Percentiles rank a stretch among this genome's conserved stretches.
Evolutionary conservation across 1,140 invertebrate species (phyloP).

Genomic region (Tribolium madens): DNA sequence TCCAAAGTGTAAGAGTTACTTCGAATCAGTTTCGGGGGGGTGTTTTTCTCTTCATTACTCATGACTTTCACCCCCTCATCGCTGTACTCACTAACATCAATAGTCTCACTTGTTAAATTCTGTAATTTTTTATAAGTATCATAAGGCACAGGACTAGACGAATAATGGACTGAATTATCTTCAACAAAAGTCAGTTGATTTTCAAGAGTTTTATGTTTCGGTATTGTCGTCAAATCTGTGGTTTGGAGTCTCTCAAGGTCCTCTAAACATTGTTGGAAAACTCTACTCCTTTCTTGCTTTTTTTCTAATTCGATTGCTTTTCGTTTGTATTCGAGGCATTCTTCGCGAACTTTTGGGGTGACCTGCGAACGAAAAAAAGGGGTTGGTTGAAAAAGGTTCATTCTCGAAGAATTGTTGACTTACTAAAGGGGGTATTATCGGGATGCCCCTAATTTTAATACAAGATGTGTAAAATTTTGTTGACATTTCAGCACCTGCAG

Average conservation of each 20-base stretch:
- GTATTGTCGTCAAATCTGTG: slow-evolving; percentile 34
- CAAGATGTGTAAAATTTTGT: slow-evolving; percentile 66
- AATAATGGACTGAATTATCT: background rate
- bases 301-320: slow-evolving; percentile 61
- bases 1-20: slow-evolving; percentile 74
- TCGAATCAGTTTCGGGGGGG: slow-evolving; percentile 67
- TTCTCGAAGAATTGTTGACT: no score
- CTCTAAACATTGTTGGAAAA: slow-evolving; percentile 51
- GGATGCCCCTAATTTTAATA: slow-evolving; percentile 73
- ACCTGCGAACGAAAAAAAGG: slow-evolving; percentile 50
- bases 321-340: slow-evolving; percentile 62
- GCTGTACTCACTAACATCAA: slow-evolving; percentile 36
- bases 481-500: background rate
- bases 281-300: slow-evolving; percentile 12
- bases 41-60: background rate
- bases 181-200: slow-evolving; percentile 8
- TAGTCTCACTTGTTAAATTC: slow-evolving; percentile 32
- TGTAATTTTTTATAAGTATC: slow-evolving; percentile 28
- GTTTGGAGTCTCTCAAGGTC: slow-evolving; percentile 52
- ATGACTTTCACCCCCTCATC: slow-evolving; percentile 24
- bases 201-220: slow-evolving; percentile 17
- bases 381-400: slow-evolving; percentile 31
- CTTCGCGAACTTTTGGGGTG: slow-evolving; percentile 57
- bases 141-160: slow-evolving; percentile 29
- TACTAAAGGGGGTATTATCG: slow-evolving; percentile 75